Evolutionary conservation across 2,113 vertebrate genomes (phyloP).

Genomic region (Mellivora capensis): DNA sequence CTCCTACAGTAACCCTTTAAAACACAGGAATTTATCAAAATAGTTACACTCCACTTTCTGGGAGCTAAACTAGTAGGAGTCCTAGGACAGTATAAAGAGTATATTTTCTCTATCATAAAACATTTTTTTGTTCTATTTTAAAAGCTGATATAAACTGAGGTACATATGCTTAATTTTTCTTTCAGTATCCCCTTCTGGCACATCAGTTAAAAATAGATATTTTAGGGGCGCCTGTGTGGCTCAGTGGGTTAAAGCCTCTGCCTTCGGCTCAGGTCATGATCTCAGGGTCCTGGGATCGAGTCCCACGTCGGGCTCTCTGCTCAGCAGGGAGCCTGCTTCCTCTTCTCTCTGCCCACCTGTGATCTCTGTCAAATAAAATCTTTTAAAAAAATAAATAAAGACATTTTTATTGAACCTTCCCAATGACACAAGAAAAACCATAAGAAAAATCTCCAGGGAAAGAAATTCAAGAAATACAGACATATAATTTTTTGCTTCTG

Average conservation of each 20-base stretch:
- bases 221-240: no score
- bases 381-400: no score
- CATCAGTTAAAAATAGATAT: slow-evolving; percentile 21
- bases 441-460: neutral
- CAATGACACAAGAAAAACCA: neutral
- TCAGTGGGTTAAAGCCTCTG: no score
- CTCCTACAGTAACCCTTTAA: neutral
- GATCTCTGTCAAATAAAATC: no score
- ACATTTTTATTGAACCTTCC: neutral
- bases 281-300: no score
- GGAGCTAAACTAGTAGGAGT: neutral
- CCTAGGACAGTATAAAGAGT: neutral
- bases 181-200: neutral
- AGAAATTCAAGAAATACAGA: neutral
- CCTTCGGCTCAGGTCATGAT: no score
- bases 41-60: neutral
- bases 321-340: no score
- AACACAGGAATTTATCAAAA: slow-evolving; percentile 4
- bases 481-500: neutral
- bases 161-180: neutral
- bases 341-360: no score
- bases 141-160: neutral
- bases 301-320: no score
- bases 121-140: neutral
- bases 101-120: neutral